These are phyloP conservation scores for Platanista minor DNA, from an alignment of 2,113 vertebrate genomes.

Conservation along the genomic window DNA sequence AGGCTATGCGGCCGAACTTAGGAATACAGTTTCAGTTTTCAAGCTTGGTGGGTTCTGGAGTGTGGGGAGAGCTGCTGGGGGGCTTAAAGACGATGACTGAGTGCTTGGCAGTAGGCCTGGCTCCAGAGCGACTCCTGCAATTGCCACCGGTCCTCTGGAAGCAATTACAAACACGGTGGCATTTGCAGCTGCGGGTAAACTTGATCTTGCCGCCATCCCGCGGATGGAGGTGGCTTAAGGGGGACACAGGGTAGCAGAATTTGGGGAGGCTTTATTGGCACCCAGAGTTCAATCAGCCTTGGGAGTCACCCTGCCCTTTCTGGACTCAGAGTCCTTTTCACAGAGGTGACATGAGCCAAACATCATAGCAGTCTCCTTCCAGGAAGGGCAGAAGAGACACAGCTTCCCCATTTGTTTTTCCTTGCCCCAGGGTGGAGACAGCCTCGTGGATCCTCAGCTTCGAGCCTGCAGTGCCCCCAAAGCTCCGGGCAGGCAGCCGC, in stretches of 20 bases:
- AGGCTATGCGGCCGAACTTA: rapidly evolving
- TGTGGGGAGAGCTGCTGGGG: neutral
- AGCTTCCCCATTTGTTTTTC: neutral
- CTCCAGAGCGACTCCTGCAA: rapidly evolving
- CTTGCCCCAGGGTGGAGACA: rapidly evolving
- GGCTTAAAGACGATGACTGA: neutral
- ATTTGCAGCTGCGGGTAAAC: neutral
- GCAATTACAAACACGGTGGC: neutral
- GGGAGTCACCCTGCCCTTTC: neutral
- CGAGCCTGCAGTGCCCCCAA: neutral
- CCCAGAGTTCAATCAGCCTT: too few species aligned
- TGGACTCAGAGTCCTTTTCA: neutral
- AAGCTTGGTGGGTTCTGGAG: neutral
- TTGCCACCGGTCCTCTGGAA: rapidly evolving
- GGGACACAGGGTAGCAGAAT: neutral
- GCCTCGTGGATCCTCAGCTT: neutral
- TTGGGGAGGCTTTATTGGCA: too few species aligned
- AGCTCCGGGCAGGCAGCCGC: neutral
- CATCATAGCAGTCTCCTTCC: neutral
- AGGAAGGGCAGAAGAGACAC: neutral
- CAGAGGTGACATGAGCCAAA: neutral
- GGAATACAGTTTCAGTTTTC: rapidly evolving
- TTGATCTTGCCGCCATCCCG: neutral
- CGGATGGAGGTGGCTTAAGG: neutral
- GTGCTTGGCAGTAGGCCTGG: neutral